Conservation (phyloP, 1,140 invertebrate genomes). For the Chironomus tepperi region DNA sequence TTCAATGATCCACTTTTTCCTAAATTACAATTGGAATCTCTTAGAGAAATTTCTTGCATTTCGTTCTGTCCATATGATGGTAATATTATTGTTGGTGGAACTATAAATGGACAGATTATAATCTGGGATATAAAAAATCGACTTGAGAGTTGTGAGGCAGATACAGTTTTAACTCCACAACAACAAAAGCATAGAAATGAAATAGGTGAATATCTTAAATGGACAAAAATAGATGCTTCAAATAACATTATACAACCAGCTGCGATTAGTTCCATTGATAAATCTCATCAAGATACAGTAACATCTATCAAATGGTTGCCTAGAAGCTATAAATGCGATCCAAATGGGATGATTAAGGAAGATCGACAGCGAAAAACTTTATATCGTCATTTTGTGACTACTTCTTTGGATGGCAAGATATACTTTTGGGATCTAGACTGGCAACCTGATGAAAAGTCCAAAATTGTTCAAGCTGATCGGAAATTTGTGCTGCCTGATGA, state of each 20-base stretch:
- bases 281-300: slow-evolving; percentile 52
- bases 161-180: slow-evolving; percentile 50
- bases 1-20: slow-evolving; percentile 57
- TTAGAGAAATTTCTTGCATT: slow-evolving; percentile 52
- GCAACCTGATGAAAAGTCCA: slow-evolving; percentile 25
- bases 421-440: slow-evolving; percentile 60
- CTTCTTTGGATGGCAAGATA: slow-evolving; percentile 54
- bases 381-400: slow-evolving; percentile 52
- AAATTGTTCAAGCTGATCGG: slow-evolving; percentile 25
- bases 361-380: slow-evolving; percentile 40
- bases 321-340: slow-evolving; percentile 47
- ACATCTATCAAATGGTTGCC: slow-evolving; percentile 58
- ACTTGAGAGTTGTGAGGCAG: slow-evolving; percentile 51
- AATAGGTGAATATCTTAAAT: slow-evolving; percentile 55
- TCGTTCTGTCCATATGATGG: slow-evolving; percentile 59
- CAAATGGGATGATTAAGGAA: slow-evolving; percentile 46
- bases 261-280: slow-evolving; percentile 48
- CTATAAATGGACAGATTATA: slow-evolving; percentile 58
- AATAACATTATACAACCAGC: slow-evolving; percentile 47
- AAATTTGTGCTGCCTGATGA: slow-evolving; percentile 43
- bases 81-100: slow-evolving; percentile 60
- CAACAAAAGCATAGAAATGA: slow-evolving; percentile 51
- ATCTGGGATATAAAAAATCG: slow-evolving; percentile 64
- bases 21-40: slow-evolving; percentile 57
- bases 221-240: slow-evolving; percentile 53